phyloP scores from a whole-genome alignment of 2,888 invertebrate genomes.

The Aproaerema taeniolella region DNA sequence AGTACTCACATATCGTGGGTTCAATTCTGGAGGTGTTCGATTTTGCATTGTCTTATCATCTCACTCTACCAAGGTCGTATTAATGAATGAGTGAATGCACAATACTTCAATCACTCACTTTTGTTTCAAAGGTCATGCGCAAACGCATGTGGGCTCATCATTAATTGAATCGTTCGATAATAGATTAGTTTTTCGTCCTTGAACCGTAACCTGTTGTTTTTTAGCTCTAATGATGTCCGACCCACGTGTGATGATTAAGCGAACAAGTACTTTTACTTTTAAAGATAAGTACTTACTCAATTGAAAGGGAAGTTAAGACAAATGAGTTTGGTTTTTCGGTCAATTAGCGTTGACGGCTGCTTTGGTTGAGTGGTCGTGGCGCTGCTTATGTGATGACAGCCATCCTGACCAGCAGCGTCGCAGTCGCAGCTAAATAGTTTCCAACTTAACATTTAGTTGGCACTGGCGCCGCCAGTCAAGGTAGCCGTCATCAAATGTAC shows the following conservation, averaged over 20 bases:
- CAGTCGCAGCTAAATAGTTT: too few species aligned
- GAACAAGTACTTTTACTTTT: too few species aligned
- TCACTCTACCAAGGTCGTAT: conserved; percentile 30
- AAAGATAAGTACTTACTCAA: too few species aligned
- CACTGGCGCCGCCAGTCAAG: too few species aligned
- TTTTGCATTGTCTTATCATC: conserved; percentile 37
- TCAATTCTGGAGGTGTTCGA: conserved; percentile 35
- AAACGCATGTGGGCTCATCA: conserved; percentile 22
- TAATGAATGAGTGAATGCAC: conserved; percentile 26
- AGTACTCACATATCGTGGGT: conserved; percentile 37
- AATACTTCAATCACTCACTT: conserved; percentile 28
- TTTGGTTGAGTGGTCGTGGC: too few species aligned
- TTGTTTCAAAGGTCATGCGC: conserved; percentile 33
- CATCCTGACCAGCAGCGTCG: too few species aligned
- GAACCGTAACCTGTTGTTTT: conserved; percentile 6
- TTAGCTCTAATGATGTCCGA: conserved; percentile 9
- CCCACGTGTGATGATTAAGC: neutral
- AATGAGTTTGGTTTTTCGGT: too few species aligned
- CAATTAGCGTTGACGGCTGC: too few species aligned
- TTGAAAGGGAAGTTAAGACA: too few species aligned
- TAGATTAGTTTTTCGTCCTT: conserved; percentile 10
- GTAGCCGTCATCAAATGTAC: too few species aligned
- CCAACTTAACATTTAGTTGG: too few species aligned
- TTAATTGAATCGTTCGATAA: conserved; percentile 18
- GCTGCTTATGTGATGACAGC: too few species aligned